Conservation (phyloP, 2,113 vertebrate genomes). For the Rhynchopsitta pachyrhyncha region DNA sequence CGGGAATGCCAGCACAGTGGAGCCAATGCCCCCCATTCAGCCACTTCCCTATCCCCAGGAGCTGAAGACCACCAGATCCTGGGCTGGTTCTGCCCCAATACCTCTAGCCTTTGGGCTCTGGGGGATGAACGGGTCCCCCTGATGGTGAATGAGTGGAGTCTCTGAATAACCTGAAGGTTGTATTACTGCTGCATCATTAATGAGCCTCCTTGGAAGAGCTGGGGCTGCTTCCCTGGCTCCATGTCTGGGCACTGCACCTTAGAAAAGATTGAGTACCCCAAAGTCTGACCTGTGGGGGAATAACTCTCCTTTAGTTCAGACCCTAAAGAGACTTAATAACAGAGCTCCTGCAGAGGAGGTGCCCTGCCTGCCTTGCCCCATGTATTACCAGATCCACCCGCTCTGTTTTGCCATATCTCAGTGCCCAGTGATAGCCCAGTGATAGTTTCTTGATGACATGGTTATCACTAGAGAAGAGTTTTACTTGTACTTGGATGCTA, state of each 20-base stretch:
- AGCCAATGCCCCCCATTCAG: neutral
- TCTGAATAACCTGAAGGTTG: neutral
- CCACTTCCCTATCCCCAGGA: neutral
- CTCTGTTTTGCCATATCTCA: neutral
- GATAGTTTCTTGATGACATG: accelerated
- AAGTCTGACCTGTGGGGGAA: neutral
- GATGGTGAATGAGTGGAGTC: neutral
- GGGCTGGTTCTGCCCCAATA: neutral
- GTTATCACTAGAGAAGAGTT: neutral
- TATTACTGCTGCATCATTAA: neutral
- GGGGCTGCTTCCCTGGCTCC: neutral
- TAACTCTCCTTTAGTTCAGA: neutral
- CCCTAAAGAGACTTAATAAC: neutral
- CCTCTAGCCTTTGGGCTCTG: neutral
- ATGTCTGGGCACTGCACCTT: neutral
- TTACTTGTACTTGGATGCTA: too few species aligned
- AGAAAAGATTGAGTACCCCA: neutral
- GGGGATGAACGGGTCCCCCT: neutral
- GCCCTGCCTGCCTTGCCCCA: neutral
- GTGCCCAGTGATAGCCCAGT: neutral
- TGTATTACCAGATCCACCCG: accelerated
- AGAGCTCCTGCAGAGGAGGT: neutral
- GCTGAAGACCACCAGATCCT: neutral
- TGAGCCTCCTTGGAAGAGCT: neutral
- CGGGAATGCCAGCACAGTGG: neutral